phyloP scores from a whole-genome alignment of 2,888 invertebrate genomes.

The Nemotelus nigrinus region DNA sequence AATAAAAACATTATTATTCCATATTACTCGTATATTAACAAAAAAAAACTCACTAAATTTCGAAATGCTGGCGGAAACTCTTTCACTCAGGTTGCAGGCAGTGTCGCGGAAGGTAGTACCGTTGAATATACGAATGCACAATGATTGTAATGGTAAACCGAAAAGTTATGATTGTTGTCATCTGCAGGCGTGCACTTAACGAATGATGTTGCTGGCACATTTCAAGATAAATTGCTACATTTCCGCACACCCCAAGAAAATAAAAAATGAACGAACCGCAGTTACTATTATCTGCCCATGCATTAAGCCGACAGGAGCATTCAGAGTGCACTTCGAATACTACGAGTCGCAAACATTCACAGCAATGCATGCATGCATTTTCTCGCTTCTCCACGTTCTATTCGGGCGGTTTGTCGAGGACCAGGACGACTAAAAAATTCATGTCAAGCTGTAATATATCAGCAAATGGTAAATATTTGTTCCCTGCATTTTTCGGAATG shows the following conservation, averaged over 20 bases:
- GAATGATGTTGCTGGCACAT: slow-evolving; percentile 51
- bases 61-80: no score
- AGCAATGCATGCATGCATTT: background rate
- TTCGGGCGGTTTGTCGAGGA: background rate
- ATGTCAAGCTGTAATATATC: background rate
- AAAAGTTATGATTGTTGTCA: slow-evolving; percentile 52
- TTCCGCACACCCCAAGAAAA: slow-evolving; percentile 47
- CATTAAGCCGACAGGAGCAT: slow-evolving; percentile 16
- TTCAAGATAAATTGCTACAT: slow-evolving; percentile 52
- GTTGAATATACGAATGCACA: background rate
- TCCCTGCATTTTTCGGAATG: no score
- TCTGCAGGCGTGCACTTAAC: slow-evolving; percentile 51
- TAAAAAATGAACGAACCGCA: background rate
- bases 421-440: background rate
- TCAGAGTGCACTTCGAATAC: background rate
- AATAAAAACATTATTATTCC: no score
- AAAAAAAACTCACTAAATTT: no score
- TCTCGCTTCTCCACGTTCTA: background rate
- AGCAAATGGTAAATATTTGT: slow-evolving; percentile 13
- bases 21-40: no score
- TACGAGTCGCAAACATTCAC: background rate
- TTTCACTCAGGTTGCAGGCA: background rate
- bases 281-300: slow-evolving; percentile 30
- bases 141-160: slow-evolving; percentile 48
- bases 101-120: background rate